Evolutionary conservation across 2,797 vertebrate genomes (phyloP), one percentile per base, ranked within the genome.

Genomic region (Epinephelus coioides): DNA sequence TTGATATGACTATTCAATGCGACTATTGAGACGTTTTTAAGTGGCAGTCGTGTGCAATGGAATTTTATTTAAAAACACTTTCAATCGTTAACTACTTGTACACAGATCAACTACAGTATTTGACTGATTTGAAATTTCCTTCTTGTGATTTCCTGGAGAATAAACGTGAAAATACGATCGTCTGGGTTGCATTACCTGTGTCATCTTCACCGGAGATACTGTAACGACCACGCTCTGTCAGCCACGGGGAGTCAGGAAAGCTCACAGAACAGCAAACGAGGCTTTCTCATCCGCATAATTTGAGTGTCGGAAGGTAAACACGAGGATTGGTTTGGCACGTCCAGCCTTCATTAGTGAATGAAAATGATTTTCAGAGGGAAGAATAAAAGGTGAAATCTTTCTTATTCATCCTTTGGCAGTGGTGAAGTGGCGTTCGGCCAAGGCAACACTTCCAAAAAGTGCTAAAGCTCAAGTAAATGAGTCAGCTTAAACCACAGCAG

Each of bases 391-490:
- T 79, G 63, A 62, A 69, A 63, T 82, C 53, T 69, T 79, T 86
- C 69, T 68, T 69, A 69, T 76, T 86, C 78, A 30, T 89, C 76
- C 77, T 92, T 92, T 94, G 94, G 91, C 93, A 94, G 93, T 93
- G 86, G 90, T 88, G 88, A 88, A 73, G 81, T 87, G 90, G 91
- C 85, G 3, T 68, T 77, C 5, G 61, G 83, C 90, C 89, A 89
- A 91, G 92, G 92, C 91, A 90, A 89, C 86, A 90, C 85, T 84
- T 91, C 88, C 81, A 83, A 87, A 93, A 91, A 91, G 84, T 89
- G 88, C 87, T 87, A 73, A 73, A 85, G 79, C 86, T 90, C 84
- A 83, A 88, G 81, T 86, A 72, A 83, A 83, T 73, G 85, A 88
- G 67, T 83, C 81, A 73, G 60, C 69, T 84, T 71, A 55, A 78